Evolutionary conservation across 1,140 invertebrate genomes (phyloP), one percentile per base, ranked within the genome.

Genomic region (Scaptomyza graminum): DNA sequence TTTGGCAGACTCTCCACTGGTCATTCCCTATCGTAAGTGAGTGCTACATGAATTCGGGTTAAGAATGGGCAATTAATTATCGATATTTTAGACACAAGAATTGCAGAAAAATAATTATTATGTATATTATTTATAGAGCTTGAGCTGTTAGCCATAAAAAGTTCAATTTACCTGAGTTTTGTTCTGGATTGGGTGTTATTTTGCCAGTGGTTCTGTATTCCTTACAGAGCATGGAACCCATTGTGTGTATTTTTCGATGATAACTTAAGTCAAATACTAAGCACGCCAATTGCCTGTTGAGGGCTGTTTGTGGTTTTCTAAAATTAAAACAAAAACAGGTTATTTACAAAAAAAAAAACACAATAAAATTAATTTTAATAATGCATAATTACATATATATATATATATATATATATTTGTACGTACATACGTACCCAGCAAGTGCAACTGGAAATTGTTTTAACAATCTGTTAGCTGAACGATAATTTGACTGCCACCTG

Each of bases 151-250:
- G 8, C 9, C 31, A 34, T 34, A 34, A 2, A 34, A 28, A 34
- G 8, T 34, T 34, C 1, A 8, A 34, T 9, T 63, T 79, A 89
- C 83, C 83, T 83, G 75, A 47, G 5, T 61, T 64, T 13, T 85
- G 80, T 15, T 88, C 83, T 11, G 74, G 75, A 46, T 83, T 79
- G 41, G 83, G 83, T 7, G 82, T 78, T 22, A 69, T 31, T 47
- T 83, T 88, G 13, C 79, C 79, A 13, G 80, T 88, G 1, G 84
- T 88, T 43, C 84, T 89, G 64, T 88, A 88, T 65, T 88, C 84
- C 80, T 88, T 88, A 64, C 84, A 88, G 34, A 85, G 83, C 37
- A 78, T 61, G 16, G 84, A 90, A 22, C 84, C 84, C 84, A 88
- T 88, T 66, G 55, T 85, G 66, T 65, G 18, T 34, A 74, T 56